Evolutionary conservation across 2,113 vertebrate genomes (phyloP), one percentile per base, ranked within the genome.

Genomic region (Podarcis muralis): DNA sequence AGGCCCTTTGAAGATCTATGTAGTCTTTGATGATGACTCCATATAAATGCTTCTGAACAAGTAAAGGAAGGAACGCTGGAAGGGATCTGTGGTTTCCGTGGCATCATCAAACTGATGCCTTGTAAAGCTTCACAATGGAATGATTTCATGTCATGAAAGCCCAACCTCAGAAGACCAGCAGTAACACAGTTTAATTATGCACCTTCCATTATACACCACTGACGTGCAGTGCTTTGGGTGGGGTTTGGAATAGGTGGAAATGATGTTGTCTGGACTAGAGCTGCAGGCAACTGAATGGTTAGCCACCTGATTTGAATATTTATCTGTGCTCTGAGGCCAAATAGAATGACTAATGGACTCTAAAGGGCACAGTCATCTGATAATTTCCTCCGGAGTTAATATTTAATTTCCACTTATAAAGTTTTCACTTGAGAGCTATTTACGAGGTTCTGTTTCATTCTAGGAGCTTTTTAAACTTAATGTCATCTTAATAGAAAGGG

Each of bases 161-260:
- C 48, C 74, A 91, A 81, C 43, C 48, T 6, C 40, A 90, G 88
- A 90, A 75, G 30, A 6, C 30, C 65, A 4, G 0, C 4, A 79
- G 30, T 11, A 89, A 68, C 5, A n/a, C 43, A 72, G 27, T 40
- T 68, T 78, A 91, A 90, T 92, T 88, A 79, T 5, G 3, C 7
- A 3, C n/a, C 16, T 85, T 78, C 91, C 79, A 91, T 87, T 91
- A 80, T 0, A 0, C 1, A 7, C 0, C 68, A 13, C 35, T 91
- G 92, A 40, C 0, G 0, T 83, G 90, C 90, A 85, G 86, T 69
- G 79, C 1, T 81, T 15, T 11, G 13, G 59, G 82, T 81, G 71
- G 85, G 27, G 69, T 87, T 87, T 88, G 40, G 59, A 93, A 85
- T 1, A 68, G 76, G 59, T 88, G 80, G 87, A 43, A 92, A 87